Conservation (phyloP, 2,888 invertebrate genomes). For the Diadromus collaris region DNA sequence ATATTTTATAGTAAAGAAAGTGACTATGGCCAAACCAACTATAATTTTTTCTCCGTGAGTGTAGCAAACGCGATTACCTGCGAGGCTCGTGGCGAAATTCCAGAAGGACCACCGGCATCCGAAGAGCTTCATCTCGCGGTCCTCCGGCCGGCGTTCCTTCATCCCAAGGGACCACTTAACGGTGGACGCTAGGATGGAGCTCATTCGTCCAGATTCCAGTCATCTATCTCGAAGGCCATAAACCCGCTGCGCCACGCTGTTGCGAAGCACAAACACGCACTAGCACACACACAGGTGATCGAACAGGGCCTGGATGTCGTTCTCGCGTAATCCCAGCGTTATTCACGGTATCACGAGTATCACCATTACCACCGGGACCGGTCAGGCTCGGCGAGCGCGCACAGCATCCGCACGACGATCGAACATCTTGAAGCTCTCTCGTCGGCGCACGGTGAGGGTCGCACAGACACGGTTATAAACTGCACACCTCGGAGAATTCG, state of each 20-base stretch:
- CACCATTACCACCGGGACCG: conserved; percentile 19
- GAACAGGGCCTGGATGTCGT: neutral
- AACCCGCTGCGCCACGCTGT: neutral
- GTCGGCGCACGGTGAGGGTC: neutral
- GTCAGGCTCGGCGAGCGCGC: conserved; percentile 10
- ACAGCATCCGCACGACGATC: conserved; percentile 4
- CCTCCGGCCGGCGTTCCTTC: conserved; percentile 79
- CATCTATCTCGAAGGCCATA: conserved; percentile 18
- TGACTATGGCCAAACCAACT: too few relatives aligned
- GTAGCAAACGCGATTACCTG: conserved; percentile 61
- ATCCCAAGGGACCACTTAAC: conserved; percentile 81
- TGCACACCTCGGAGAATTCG: neutral
- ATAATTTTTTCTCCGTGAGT: conserved; percentile 3
- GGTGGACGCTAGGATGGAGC: conserved; percentile 67
- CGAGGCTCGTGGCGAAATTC: conserved; percentile 79
- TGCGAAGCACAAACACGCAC: neutral
- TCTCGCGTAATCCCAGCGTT: conserved; percentile 47
- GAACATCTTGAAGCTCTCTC: conserved; percentile 22
- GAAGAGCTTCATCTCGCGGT: conserved; percentile 82
- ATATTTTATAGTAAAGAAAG: too few relatives aligned
- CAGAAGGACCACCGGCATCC: conserved; percentile 81
- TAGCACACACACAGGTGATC: neutral
- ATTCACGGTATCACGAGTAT: conserved; percentile 41
- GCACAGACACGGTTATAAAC: neutral
- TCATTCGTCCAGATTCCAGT: conserved; percentile 61